Conservation (phyloP, 2,888 invertebrate genomes). For the Tipula unca region DNA sequence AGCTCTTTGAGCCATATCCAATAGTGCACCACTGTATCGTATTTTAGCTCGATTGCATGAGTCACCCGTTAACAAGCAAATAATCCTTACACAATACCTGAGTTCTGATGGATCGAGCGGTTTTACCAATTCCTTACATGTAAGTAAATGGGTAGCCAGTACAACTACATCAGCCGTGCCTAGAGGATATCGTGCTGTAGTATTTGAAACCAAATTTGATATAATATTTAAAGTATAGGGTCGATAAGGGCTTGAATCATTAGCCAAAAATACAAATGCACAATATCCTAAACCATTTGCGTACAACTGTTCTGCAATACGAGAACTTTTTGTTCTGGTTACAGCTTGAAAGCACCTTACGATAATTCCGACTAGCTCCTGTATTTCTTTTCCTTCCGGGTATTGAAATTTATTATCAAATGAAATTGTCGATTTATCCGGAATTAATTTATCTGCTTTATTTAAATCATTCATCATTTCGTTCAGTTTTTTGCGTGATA, state of each 20-base stretch:
- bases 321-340: conserved; percentile 34
- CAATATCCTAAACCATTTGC: conserved; percentile 30
- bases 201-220: conserved; percentile 38
- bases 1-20: conserved; percentile 36
- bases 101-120: conserved; percentile 35
- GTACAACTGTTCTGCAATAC: conserved; percentile 26
- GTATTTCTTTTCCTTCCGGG: conserved; percentile 30
- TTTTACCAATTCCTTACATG: not conserved
- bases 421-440: not conserved
- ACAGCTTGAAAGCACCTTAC: conserved; percentile 35
- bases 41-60: conserved; percentile 41
- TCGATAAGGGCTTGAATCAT: conserved; percentile 35
- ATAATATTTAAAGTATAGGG: conserved; percentile 35
- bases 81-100: conserved; percentile 37
- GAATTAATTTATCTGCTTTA: not conserved
- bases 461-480: not conserved
- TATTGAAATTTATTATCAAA: conserved; percentile 32
- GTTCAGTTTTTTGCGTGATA: not conserved
- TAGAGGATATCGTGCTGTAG: conserved; percentile 32
- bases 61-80: conserved; percentile 37
- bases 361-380: conserved; percentile 36
- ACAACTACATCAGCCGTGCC: conserved; percentile 37
- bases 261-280: conserved; percentile 36
- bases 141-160: conserved; percentile 28
- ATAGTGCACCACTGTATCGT: conserved; percentile 37